Percentiles rank a stretch among this genome's conserved stretches.
These are phyloP conservation scores for Atta texana DNA, from an alignment of 1,140 invertebrate genomes.

Conservation along the genomic window DNA sequence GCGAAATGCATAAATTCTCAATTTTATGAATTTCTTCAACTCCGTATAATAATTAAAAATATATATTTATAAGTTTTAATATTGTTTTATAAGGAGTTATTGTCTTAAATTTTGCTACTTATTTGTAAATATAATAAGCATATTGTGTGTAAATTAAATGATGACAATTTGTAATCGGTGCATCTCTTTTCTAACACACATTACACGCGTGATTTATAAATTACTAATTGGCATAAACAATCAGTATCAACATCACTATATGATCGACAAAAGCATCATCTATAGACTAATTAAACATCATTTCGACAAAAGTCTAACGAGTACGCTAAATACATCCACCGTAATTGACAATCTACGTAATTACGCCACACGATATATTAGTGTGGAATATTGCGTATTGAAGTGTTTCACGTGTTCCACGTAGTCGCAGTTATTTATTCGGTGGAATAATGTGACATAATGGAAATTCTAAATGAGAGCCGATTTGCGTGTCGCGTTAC, in stretches of 20 bases:
- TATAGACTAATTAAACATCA: conserved; percentile 59
- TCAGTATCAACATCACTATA: conserved; percentile 16
- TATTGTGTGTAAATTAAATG: background rate
- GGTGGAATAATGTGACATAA: conserved; percentile 67
- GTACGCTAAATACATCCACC: conserved; percentile 27
- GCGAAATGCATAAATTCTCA: background rate
- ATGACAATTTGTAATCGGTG: conserved; percentile 20
- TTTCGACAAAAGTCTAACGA: conserved; percentile 59
- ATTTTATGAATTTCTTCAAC: background rate
- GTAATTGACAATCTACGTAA: conserved; percentile 61
- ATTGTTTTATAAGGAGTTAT: background rate
- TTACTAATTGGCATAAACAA: conserved; percentile 31
- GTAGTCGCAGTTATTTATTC: conserved; percentile 37
- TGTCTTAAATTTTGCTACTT: background rate
- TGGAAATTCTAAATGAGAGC: conserved; percentile 66
- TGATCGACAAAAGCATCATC: conserved; percentile 40
- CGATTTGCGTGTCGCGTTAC: conserved; percentile 70
- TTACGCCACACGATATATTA: conserved; percentile 41
- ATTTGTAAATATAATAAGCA: background rate
- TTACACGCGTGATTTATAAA: conserved; percentile 43
- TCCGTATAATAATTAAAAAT: background rate
- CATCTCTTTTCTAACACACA: conserved; percentile 11
- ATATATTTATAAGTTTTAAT: conserved; percentile 9
- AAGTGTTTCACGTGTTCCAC: conserved; percentile 11
- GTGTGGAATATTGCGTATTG: conserved; percentile 44